These are phyloP conservation scores for Acanthochromis polyacanthus DNA, from an alignment of 2,113 vertebrate species.

Conservation along the genomic window DNA sequence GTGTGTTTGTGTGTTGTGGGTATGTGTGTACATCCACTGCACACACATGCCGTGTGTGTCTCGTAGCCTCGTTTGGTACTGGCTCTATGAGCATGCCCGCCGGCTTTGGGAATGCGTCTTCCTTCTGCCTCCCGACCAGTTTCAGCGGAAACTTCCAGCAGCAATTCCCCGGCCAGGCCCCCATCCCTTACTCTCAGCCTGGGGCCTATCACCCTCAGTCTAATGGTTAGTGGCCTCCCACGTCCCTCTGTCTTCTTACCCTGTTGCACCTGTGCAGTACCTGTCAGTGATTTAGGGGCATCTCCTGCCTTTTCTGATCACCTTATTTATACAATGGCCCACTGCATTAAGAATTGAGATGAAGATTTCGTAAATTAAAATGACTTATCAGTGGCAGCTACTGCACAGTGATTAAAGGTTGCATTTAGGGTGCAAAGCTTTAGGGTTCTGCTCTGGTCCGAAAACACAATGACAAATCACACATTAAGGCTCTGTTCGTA, in stretches of 20 bases:
- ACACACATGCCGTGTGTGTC: slow-evolving; percentile 64
- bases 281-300: slow-evolving; percentile 24
- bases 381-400: slow-evolving; percentile 38
- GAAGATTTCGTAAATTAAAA: not conserved
- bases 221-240: slow-evolving; percentile 89
- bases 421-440: slow-evolving; percentile 47
- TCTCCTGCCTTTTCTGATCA: accelerated
- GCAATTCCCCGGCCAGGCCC: slow-evolving; percentile 92
- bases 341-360: not conserved
- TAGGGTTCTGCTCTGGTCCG: slow-evolving; percentile 9
- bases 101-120: slow-evolving; percentile 92
- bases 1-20: slow-evolving; percentile 22
- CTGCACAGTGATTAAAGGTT: slow-evolving; percentile 62
- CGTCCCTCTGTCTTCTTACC: slow-evolving; percentile 34
- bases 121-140: slow-evolving; percentile 97
- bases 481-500: slow-evolving; percentile 30
- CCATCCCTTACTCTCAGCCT: slow-evolving; percentile 92
- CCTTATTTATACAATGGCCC: not conserved
- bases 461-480: slow-evolving; percentile 6
- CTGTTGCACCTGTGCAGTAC: slow-evolving; percentile 44
- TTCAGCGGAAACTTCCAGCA: slow-evolving; percentile 97
- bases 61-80: slow-evolving; percentile 92
- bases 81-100: slow-evolving; percentile 98
- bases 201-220: slow-evolving; percentile 93
- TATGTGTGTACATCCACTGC: slow-evolving; percentile 46